Evolutionary conservation across 2,797 vertebrate genomes (phyloP), one percentile per base, ranked within the genome.

Genomic region (Fratercula arctica): DNA sequence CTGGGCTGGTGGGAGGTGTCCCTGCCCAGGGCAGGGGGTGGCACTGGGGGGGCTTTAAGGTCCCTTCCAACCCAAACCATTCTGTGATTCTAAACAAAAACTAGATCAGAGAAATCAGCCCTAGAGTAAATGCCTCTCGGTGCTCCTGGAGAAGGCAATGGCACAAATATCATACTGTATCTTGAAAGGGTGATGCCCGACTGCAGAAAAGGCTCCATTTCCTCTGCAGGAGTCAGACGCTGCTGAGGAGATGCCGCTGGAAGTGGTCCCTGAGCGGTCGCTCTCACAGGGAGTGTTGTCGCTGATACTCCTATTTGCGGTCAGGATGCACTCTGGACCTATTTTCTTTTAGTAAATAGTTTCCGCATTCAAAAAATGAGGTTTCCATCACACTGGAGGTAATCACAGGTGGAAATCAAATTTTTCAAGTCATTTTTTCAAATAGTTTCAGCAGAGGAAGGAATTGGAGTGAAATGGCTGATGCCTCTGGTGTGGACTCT

Each of bases 361-460:
- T 80, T 82, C 6, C 46, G 87, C 74, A 56, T 69, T 93, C 74
- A 26, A 69, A 86, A 94, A 88, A 51, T 76, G 53, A 86, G 61
- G 64, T 87, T 87, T 90, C 68, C 19, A 60, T 95, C 78, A 56
- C 74, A 74, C 63, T 37, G 63, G 85, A 82, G 70, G 92, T 60
- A 92, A 95, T 95, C 56, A 48, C 60, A 80, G 70, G 78, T 74
- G 24, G 68, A 87, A 95, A 96, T 72, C 35, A 95, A 90, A 93
- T 31, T 92, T 96, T 93, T 76, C 63, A 89, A 92, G 84, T 92
- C 2, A 89, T 95, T 94, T 96, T 89, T 93, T 93, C 77, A 67
- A 93, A 87, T 79, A 92, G 59, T 94, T 95, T 85, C 84, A 77
- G 90, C 56, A 85, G 85, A 89, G 64, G 45, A 96, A 93, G 81